These are phyloP conservation scores for Aromia moschata DNA, from an alignment of 2,888 invertebrate genomes.

Conservation along the genomic window DNA sequence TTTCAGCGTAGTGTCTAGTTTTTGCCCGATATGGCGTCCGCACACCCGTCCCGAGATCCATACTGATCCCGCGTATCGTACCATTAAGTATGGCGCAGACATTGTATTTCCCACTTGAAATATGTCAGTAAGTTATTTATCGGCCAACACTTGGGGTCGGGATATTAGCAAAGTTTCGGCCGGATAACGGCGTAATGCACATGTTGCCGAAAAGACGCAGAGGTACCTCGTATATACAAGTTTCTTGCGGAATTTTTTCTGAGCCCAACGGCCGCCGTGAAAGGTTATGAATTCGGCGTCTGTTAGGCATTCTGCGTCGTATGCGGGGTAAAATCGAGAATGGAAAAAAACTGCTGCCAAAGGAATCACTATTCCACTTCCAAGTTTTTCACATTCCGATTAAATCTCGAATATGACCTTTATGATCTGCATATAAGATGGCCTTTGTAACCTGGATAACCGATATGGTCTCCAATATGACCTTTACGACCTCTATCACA, in stretches of 20 bases:
- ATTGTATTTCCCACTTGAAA: conserved; percentile 25
- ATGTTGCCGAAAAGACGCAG: conserved; percentile 2
- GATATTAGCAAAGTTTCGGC: conserved; percentile 36
- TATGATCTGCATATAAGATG: too few relatives aligned
- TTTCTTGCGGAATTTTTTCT: conserved; percentile 9
- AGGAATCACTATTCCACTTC: too few relatives aligned
- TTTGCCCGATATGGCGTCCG: conserved; percentile 16
- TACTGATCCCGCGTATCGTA: conserved; percentile 11
- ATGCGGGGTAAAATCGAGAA: too few relatives aligned
- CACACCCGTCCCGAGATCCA: conserved; percentile 1
- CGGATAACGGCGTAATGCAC: conserved; percentile 16
- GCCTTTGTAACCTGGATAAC: too few relatives aligned
- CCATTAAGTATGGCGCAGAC: conserved; percentile 7
- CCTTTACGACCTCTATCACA: too few relatives aligned
- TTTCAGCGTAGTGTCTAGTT: conserved; percentile 30
- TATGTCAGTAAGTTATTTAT: conserved; percentile 40
- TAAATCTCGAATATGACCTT: too few relatives aligned
- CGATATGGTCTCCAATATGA: too few relatives aligned
- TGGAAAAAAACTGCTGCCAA: too few relatives aligned
- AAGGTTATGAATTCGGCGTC: conserved; percentile 3
- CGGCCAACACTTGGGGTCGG: conserved; percentile 30
- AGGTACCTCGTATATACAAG: too few relatives aligned
- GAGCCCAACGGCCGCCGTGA: background rate
- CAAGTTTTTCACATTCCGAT: too few relatives aligned
- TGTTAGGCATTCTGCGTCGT: conserved; percentile 4